Evolutionary conservation across 2,888 invertebrate genomes (phyloP), one percentile per base, ranked within the genome.

Genomic region (Bellardia pandia): DNA sequence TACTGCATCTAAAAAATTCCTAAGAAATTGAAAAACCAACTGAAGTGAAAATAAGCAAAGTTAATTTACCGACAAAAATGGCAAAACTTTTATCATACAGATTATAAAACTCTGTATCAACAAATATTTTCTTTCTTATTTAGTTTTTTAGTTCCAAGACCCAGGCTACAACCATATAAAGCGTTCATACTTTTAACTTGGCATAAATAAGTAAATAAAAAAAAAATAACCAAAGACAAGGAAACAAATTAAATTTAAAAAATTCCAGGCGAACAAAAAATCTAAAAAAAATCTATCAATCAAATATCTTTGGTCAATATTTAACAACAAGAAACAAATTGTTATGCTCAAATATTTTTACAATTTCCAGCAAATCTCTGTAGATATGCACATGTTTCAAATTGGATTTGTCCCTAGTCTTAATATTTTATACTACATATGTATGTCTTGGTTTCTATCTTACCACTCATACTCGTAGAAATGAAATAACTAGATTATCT

Each of bases 401-500:
- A 23, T 56, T 23, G 23, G 8, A 30, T 56, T 56, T 56, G 23
- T 30, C n/a, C 30, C 56, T 2, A 11, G 56, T 11, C 56, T 23
- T 30, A 33, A 9, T 58, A 14, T 14, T n/a, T 51, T 51, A 51
- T n/a, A n/a, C 23, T 23, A 23, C 23, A 23, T 23, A 23, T 51
- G n/a, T 23, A 23, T 51, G n/a, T 51, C 1, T 51, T 51, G 37
- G 37, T 37, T n/a, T 60, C 14, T n/a, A 37, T 60, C 14, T 30
- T 30, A 23, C 11, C n/a, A 3, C 33, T 33, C 33, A 60, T 6
- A 60, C 33, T 33, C 7, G 33, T 14, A 64, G 40, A 40, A n/a
- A 64, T 64, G 40, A 60, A 33, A 60, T 60, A 60, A 64, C 64
- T 40, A 64, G 64, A 37, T 40, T 64, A 5, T 14, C 64, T 16